Evolutionary conservation across 2,113 vertebrate genomes (phyloP), one percentile per base, ranked within the genome.

Genomic region (Pelusios castaneus): DNA sequence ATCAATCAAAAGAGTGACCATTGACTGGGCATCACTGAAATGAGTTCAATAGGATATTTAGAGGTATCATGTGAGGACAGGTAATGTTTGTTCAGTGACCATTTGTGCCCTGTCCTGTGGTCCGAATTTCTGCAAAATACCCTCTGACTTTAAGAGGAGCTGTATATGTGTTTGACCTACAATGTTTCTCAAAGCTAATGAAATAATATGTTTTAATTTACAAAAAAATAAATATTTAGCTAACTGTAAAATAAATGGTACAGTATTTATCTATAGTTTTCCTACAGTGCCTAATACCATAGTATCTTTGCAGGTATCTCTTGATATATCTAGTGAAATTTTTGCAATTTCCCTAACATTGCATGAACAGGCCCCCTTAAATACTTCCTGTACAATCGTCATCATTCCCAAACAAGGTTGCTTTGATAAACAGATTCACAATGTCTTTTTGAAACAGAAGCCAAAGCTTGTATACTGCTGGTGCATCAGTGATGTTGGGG

Each of bases 371-470:
- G 14, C 43, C 70, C 56, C 84, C 55, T 67, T 54, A 96, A 94
- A 95, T 38, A 70, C 86, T 81, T 56, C 1, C 51, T 4, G 88
- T 92, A 87, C 34, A 87, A 87, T 89, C 92, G 56, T 87, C 63
- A 77, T 22, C 43, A 31, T 77, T 14, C 77, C 77, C 93, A 91
- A 87, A 52, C 16, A 51, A 79, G 56, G 38, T 84, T 80, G 82
- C 91, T 89, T 91, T 93, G 94, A 90, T 89, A 79, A 47, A 47
- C 60, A 77, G 9, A 1, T 29, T 94, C 90, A 9, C 49, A 80
- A 89, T 0, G 75, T 85, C 93, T 94, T 84, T 58, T 96, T 89
- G 89, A 87, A 92, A 87, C 49, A 76, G 89, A 4, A 94, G 90
- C 77, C 95, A 94, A 75, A 87, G 56, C 47, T 41, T 84, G 84